Percentiles rank a stretch among this genome's conserved stretches.
Evolutionary conservation across 2,888 invertebrate species (phyloP).

Genomic region (Maniola hyperantus): DNA sequence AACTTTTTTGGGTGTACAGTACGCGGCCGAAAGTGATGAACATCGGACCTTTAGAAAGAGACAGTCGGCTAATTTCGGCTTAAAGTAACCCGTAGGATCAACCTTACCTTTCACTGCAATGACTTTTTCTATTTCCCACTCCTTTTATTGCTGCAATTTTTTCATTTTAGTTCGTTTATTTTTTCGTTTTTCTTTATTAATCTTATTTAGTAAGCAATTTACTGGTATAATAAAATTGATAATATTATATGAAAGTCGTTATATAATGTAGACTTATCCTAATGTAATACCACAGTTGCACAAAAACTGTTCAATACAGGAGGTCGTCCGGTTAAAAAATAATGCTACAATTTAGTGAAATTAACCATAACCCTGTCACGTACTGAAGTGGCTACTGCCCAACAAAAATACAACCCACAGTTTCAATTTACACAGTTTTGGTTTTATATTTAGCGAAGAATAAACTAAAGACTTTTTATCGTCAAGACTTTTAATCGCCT

Average conservation of each 20-base stretch:
- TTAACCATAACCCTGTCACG: conserved; percentile 11
- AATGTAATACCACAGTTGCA: not conserved
- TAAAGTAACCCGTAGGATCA: no score
- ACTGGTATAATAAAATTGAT: not conserved
- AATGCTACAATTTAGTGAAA: conserved; percentile 4
- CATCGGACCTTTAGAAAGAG: no score
- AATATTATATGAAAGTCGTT: not conserved
- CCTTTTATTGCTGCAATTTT: no score
- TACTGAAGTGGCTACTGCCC: conserved; percentile 2
- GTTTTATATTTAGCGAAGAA: not conserved
- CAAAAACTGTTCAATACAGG: conserved; percentile 5
- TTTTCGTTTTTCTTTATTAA: no score
- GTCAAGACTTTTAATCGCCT: not conserved
- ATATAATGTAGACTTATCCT: not conserved
- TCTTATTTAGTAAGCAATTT: no score
- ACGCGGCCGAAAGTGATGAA: no score
- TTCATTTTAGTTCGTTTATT: no score
- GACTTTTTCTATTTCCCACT: no score
- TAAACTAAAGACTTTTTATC: not conserved
- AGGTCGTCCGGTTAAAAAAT: conserved; percentile 8
- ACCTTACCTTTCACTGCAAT: no score
- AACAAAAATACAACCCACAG: not conserved
- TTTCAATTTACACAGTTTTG: conserved; percentile 11
- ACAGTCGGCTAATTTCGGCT: no score
- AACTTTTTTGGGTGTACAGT: no score